Percentiles rank a stretch among this genome's conserved stretches.
Evolutionary conservation across 2,797 vertebrate genomes (phyloP).

Genomic region (Apogon talboti): DNA sequence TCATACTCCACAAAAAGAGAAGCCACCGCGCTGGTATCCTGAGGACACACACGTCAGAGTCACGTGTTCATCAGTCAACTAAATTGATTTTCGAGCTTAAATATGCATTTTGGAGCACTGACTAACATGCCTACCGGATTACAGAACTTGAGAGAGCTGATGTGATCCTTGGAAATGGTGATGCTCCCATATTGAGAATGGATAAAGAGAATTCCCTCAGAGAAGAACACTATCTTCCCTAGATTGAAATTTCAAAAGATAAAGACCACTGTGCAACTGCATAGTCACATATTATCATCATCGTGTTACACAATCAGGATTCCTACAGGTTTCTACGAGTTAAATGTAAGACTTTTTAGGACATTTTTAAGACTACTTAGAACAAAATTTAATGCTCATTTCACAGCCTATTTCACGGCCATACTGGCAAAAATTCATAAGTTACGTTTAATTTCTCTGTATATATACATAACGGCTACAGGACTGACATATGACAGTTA

Average conservation of each 20-base stretch:
- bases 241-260: conserved; percentile 9
- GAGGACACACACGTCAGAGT: background rate
- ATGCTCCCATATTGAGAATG: conserved; percentile 89
- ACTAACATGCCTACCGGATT: conserved; percentile 85
- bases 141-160: conserved; percentile 87
- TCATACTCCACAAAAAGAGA: conserved; percentile 89
- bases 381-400: too few species aligned
- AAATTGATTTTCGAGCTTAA: background rate
- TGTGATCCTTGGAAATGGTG: conserved; percentile 87
- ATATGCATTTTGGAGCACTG: background rate
- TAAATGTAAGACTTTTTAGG: too few species aligned
- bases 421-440: too few species aligned
- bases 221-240: conserved; percentile 95
- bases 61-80: background rate
- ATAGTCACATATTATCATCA: too few species aligned
- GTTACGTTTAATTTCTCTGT: too few species aligned
- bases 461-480: too few species aligned
- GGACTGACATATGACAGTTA: background rate
- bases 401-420: too few species aligned
- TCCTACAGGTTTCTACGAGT: too few species aligned
- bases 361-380: too few species aligned
- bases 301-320: too few species aligned
- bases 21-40: conserved; percentile 89
- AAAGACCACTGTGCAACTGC: too few species aligned
- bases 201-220: conserved; percentile 90